phyloP scores from a whole-genome alignment of 2,797 vertebrate species.

The Apogon talboti region DNA sequence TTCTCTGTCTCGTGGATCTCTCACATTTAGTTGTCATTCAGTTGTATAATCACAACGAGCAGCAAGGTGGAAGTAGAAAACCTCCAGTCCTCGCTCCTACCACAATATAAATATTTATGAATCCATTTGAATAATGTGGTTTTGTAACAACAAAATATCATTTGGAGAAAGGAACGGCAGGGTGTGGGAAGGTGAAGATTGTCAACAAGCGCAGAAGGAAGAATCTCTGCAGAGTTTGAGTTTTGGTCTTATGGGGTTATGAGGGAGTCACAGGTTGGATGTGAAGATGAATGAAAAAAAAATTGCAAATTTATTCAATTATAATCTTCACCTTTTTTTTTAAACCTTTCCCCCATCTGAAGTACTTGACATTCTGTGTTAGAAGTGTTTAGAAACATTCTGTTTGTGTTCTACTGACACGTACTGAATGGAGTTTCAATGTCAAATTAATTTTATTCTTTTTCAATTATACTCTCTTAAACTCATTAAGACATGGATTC shows the following conservation, averaged over 20 bases:
- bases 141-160: slow-evolving; percentile 52
- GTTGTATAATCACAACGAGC: slow-evolving; percentile 31
- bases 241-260: slow-evolving; percentile 6
- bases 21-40: slow-evolving; percentile 7
- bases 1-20: neutral
- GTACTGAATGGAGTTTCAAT: neutral
- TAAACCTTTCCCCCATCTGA: neutral
- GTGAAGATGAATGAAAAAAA: slow-evolving; percentile 11
- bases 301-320: slow-evolving; percentile 14
- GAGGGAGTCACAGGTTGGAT: neutral
- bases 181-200: slow-evolving; percentile 25
- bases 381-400: neutral
- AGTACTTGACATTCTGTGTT: neutral
- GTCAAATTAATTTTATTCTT: neutral
- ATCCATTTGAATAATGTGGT: slow-evolving; percentile 61
- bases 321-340: slow-evolving; percentile 5
- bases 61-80: slow-evolving; percentile 23
- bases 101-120: slow-evolving; percentile 57
- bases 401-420: neutral
- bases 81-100: slow-evolving; percentile 11
- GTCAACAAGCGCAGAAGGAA: slow-evolving; percentile 22
- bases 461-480: too few relatives aligned
- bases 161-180: slow-evolving; percentile 25
- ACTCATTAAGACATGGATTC: too few relatives aligned
- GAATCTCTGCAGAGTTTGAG: neutral